Evolutionary conservation across 1,140 invertebrate genomes (phyloP).

Genomic region (Drosophila subobscura): DNA sequence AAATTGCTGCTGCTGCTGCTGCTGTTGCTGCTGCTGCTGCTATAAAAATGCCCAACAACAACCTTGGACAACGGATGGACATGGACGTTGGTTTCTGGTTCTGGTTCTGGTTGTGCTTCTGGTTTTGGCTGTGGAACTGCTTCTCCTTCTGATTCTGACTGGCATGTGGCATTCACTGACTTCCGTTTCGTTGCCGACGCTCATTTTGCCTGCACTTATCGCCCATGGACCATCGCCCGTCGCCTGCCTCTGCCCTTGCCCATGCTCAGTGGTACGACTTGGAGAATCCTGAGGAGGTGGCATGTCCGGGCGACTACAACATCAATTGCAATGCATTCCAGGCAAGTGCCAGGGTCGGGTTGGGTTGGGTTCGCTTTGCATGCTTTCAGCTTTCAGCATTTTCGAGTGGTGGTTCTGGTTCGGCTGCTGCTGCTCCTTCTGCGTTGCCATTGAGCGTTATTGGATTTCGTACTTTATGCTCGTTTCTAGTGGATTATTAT

Average conservation of each 20-base stretch:
- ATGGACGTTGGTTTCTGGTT: slow-evolving; percentile 24
- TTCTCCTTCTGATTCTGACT: slow-evolving; percentile 68
- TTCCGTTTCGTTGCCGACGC: slow-evolving; percentile 69
- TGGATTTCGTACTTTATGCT: slow-evolving; percentile 80
- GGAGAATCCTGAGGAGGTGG: slow-evolving; percentile 89
- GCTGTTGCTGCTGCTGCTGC: slow-evolving; percentile 20
- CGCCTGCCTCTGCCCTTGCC: slow-evolving; percentile 1
- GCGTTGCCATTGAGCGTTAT: slow-evolving; percentile 78
- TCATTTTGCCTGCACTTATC: slow-evolving; percentile 81
- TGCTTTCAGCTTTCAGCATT: slow-evolving; percentile 65
- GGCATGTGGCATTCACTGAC: slow-evolving; percentile 78
- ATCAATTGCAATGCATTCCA: slow-evolving; percentile 85
- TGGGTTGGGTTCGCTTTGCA: slow-evolving; percentile 63
- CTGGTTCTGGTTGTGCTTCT: slow-evolving; percentile 48
- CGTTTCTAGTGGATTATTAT: slow-evolving; percentile 79
- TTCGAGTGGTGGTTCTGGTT: slow-evolving; percentile 58
- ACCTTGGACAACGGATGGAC: slow-evolving; percentile 54
- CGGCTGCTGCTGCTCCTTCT: slow-evolving; percentile 31
- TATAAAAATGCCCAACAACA: slow-evolving; percentile 71
- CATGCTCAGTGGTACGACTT: slow-evolving; percentile 90
- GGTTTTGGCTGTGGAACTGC: slow-evolving; percentile 64
- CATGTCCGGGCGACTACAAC: slow-evolving; percentile 89
- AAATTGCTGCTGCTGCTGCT: slow-evolving; percentile 57
- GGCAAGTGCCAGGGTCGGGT: slow-evolving; percentile 65
- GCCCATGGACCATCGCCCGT: background rate